Percentiles rank a stretch among this genome's conserved stretches.
Conservation (phyloP, 2,888 invertebrate genomes). For the Agonum fuliginosum region DNA sequence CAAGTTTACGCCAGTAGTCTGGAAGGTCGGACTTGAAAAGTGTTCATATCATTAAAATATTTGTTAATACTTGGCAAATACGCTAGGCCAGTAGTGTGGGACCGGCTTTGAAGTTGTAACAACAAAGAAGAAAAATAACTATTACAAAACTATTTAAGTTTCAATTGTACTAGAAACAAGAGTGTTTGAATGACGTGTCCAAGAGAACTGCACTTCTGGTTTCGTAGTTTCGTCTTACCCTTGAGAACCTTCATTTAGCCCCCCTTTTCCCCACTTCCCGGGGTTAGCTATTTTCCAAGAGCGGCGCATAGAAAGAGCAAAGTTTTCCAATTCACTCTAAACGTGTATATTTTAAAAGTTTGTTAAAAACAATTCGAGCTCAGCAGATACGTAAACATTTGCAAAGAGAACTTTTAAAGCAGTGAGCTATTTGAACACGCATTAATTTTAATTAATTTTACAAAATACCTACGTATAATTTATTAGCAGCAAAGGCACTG, state of each 20-base stretch:
- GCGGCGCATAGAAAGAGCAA: slow-evolving; percentile 18
- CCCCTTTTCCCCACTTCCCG: neutral
- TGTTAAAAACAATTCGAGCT: slow-evolving; percentile 54
- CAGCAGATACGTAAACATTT: slow-evolving; percentile 39
- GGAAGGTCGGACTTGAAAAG: no score
- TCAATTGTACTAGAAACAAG: slow-evolving; percentile 19
- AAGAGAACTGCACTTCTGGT: neutral
- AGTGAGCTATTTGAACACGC: slow-evolving; percentile 34
- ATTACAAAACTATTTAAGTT: slow-evolving; percentile 1
- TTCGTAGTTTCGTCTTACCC: slow-evolving; percentile 3
- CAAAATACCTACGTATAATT: slow-evolving; percentile 39
- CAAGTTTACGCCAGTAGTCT: no score
- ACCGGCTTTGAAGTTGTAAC: no score
- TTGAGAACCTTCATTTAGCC: no score
- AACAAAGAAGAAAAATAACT: neutral
- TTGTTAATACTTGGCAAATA: no score
- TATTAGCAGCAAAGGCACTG: slow-evolving; percentile 13
- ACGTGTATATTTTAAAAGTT: slow-evolving; percentile 57
- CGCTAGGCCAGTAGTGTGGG: no score
- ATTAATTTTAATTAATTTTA: slow-evolving; percentile 47
- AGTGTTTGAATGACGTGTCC: slow-evolving; percentile 7
- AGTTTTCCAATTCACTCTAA: slow-evolving; percentile 55
- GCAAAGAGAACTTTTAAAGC: slow-evolving; percentile 42
- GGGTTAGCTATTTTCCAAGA: slow-evolving; percentile 21
- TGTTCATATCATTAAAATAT: no score